These are phyloP conservation scores for Donacobius atricapilla DNA, from an alignment of 2,113 vertebrate genomes.

Conservation along the genomic window DNA sequence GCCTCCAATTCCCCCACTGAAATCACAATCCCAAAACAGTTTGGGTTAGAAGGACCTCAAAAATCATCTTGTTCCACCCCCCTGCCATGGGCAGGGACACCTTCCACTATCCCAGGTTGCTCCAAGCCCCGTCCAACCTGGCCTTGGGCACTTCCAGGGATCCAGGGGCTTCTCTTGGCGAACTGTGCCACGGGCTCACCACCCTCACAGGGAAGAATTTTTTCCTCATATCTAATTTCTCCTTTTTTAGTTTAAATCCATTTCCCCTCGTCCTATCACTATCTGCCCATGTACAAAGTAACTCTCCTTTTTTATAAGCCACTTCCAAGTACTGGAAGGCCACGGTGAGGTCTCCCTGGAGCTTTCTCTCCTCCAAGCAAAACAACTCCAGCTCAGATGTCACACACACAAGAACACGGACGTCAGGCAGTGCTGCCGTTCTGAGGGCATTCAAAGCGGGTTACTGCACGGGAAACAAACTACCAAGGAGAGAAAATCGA, in stretches of 20 bases:
- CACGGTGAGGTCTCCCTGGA: not conserved
- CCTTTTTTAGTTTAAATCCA: not conserved
- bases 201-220: not conserved
- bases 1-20: fast-evolving
- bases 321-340: not conserved
- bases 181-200: not conserved
- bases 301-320: not conserved
- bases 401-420: not conserved
- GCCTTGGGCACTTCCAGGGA: not conserved
- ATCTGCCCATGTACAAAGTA: not conserved
- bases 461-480: not conserved
- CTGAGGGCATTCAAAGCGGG: not conserved
- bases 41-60: not conserved
- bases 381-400: not conserved
- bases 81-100: not conserved
- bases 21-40: not conserved
- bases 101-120: fast-evolving
- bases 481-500: not conserved
- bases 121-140: fast-evolving
- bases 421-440: not conserved
- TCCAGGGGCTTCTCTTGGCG: not conserved
- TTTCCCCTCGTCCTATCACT: not conserved
- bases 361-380: not conserved
- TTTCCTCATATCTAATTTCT: not conserved
- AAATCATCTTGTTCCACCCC: not conserved